Base-by-base conservation (phyloP, 2,113 vertebrate genomes). In the Terrapene triunguis region DNA sequence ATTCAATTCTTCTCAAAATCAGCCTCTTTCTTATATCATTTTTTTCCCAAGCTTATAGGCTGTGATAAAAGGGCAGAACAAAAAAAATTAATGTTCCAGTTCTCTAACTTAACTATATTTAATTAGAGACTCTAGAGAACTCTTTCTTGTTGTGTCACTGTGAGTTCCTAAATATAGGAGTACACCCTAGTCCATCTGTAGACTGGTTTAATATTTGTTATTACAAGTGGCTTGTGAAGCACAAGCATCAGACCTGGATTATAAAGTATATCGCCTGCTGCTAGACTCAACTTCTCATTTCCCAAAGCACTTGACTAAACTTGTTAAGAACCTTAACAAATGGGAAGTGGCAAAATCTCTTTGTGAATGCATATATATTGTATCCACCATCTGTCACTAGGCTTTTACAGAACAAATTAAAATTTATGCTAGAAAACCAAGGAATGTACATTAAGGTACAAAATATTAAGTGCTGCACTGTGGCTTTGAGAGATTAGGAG, bases 81-180 rank as follows among this genome's bases (percentile, higher is more conserved):
- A 87, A 44, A 32, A n/a, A 54, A 88, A 8, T 79, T 47, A 47
- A 84, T 1, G 2, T 55, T 94, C 51, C 50, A 21, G 9, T 53
- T 88, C 35, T 85, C 10, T 83, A 94, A 79, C 6, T 89, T 90
- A 69, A 42, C 10, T 54, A 24, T 76, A 87, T 35, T 21, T 88
- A 96, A 95, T 55, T 32, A 81, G 50, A 91, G 44, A 79, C 74
- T 88, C 53, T 88, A 10, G 80, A 89, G 6, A 91, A 89, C 74
- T 48, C 69, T 13, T 48, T 29, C 54, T 50, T 88, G 62, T 96
- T 80, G 47, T 87, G 50, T 53, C 55, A 83, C 86, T 51, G 92
- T 55, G 82, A 94, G 84, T 9, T 88, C 17, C 89, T 9, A 80
- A 22, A 74, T 21, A 32, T 0, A 65, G 57, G 76, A 57, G 27